phyloP scores from a whole-genome alignment of 2,888 invertebrate genomes.

The Lycia hirtaria region DNA sequence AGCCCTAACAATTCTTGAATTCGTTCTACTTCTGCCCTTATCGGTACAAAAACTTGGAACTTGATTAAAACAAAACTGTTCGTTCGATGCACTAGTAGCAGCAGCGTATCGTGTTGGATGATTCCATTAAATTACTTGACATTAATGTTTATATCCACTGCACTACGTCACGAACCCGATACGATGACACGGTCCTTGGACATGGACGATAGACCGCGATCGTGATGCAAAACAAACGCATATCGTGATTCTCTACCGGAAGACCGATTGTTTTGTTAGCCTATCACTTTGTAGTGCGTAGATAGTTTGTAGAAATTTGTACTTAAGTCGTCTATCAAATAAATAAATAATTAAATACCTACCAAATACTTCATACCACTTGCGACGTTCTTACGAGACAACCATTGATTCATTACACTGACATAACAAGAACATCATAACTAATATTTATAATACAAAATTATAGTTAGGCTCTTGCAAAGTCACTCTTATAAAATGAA shows the following conservation, averaged over 20 bases:
- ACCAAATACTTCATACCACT: too few species aligned
- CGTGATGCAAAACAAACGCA: slow-evolving; percentile 25
- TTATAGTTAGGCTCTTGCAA: too few species aligned
- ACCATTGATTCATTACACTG: too few species aligned
- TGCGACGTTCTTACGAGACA: too few species aligned
- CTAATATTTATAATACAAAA: too few species aligned
- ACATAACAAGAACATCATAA: too few species aligned
- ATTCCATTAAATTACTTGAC: slow-evolving; percentile 63
- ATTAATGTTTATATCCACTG: slow-evolving; percentile 54
- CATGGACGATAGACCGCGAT: not conserved
- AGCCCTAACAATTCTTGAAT: not conserved
- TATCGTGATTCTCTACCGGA: slow-evolving; percentile 21
- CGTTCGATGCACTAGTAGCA: not conserved
- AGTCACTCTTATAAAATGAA: too few species aligned
- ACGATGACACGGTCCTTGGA: slow-evolving; percentile 25
- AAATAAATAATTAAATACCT: too few species aligned
- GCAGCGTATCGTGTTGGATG: slow-evolving; percentile 54
- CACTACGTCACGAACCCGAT: slow-evolving; percentile 48
- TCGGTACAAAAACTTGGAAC: not conserved
- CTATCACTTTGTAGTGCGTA: not conserved
- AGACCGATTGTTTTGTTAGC: slow-evolving; percentile 8
- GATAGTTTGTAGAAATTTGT: too few species aligned
- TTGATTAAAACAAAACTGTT: not conserved
- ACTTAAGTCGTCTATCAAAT: too few species aligned
- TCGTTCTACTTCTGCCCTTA: not conserved